Base-by-base conservation (phyloP, 2,113 vertebrate species). In the Bucco capensis region DNA sequence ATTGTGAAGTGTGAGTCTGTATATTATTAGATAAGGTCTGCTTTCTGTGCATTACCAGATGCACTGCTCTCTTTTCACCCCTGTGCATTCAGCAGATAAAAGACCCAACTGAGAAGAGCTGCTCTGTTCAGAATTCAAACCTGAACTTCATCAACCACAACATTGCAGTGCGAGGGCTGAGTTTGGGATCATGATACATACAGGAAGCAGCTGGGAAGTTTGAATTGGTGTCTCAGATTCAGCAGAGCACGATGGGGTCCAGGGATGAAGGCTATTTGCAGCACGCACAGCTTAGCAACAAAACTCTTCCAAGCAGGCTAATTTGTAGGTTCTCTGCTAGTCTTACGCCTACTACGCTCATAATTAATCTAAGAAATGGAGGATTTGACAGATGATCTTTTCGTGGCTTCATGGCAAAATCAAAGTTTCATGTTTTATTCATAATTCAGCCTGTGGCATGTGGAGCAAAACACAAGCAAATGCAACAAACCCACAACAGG, bases 91-190 rank as follows among this genome's bases (percentile, higher is more conserved):
- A 77, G 75, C 69, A 88, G 69, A 86, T 56, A 46, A 67, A 57
- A 88, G 79, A 47, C 30, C 72, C 78, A 44, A 35, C 67, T 56
- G 64, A 5, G 27, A 83, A 12, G 81, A 78, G 53, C 70, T 60
- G 64, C 70, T 83, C 82, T 5, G 0, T 37, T 81, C 72, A 9
- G 24, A 40, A 56, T 35, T 42, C 69, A 46, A 62, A 74, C 72
- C 76, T 90, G 93, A 94, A 77, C 53, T 56, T 75, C 17, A 94
- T 83, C 85, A 90, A 83, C 14, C 35, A 2, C 78, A 85, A 67
- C 10, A 0, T 0, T 62, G 73, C 71, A 51, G n/a, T 0, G n/a
- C 0, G 2, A 40, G 83, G 75, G 9, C 5, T 8, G 56, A 42
- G 44, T 44, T 15, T 77, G 42, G 51, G 79, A 71, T 37, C 44